Evolutionary conservation across 2,113 vertebrate species (phyloP), one percentile per base, ranked within the genome.

Genomic region (Pangasianodon gigas): DNA sequence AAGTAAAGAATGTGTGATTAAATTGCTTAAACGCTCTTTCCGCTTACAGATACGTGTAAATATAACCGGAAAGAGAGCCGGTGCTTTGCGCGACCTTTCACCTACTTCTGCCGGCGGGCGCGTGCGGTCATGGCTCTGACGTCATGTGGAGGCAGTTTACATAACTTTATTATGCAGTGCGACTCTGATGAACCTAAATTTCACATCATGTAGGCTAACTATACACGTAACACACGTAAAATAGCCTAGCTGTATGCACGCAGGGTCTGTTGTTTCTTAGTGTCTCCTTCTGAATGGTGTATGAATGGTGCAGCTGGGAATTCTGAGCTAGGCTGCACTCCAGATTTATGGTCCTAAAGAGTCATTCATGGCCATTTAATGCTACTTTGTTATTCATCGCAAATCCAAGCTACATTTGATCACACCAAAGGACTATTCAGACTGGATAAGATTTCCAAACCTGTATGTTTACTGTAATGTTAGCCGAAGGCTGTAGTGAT

Each of bases 31-130:
- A 56, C 24, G 4, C 13, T 46, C 26, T 6, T 83, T 18, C 3
- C 5, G 46, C 5, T 51, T 54, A 56, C n/a, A 83, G 54, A 58
- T 37, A 44, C 54, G 1, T 6, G 21, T 32, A 5, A 81, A 81
- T 18, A 52, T 54, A 60, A 41, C 81, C 21, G 37, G 82, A 84
- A 60, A 60, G 0, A 56, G n/a, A 41, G 32, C 5, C 7, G 32
- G 32, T 2, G 32, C 19, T 1, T 60, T 41, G 32, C 0, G 37
- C 44, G 77, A 91, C 89, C 90, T 92, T 91, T 92, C 90, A 89
- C 92, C 92, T 85, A 92, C 46, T 91, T 90, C 75, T 75, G 48
- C 54, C 26, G 32, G 7, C 46, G 37, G 29, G 8, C 71, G 32
- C 79, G 10, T 37, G 79, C 77, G 18, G 26, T 0, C 44, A 4